phyloP scores from a whole-genome alignment of 2,797 vertebrate genomes.

The Gadopsis marmoratus region DNA sequence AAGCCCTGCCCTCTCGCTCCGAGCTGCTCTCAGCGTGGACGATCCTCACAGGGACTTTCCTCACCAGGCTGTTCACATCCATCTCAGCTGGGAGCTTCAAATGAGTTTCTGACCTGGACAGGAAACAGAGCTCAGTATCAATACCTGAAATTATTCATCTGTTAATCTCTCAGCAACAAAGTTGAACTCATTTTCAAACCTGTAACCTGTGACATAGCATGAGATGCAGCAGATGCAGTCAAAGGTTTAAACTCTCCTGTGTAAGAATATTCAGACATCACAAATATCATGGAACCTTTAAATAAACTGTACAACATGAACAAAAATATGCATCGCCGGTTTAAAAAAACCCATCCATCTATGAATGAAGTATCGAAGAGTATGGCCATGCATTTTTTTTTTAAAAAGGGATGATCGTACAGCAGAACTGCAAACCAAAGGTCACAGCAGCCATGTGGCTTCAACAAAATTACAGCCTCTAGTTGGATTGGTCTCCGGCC shows the following conservation, averaged over 20 bases:
- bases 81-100: constrained; percentile 77
- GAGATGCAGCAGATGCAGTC: neutral
- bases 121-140: neutral
- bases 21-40: constrained; percentile 86
- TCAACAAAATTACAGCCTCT: constrained; percentile 55
- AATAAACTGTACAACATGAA: neutral
- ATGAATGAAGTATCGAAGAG: neutral
- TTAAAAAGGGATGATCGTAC: constrained; percentile 30
- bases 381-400: neutral
- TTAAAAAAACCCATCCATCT: neutral
- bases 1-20: constrained; percentile 83
- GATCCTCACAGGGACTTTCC: constrained; percentile 92
- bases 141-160: neutral
- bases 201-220: neutral
- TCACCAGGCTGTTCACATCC: constrained; percentile 82
- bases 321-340: neutral
- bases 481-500: neutral
- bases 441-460: constrained; percentile 32
- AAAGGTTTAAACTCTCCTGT: too few relatives aligned
- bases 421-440: constrained; percentile 12
- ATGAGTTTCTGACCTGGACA: constrained; percentile 68
- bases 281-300: neutral
- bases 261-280: neutral
- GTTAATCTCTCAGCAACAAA: too few relatives aligned
- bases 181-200: too few relatives aligned